These are phyloP conservation scores for Drosophila persimilis DNA, from an alignment of 1,140 invertebrate genomes.

Conservation along the genomic window DNA sequence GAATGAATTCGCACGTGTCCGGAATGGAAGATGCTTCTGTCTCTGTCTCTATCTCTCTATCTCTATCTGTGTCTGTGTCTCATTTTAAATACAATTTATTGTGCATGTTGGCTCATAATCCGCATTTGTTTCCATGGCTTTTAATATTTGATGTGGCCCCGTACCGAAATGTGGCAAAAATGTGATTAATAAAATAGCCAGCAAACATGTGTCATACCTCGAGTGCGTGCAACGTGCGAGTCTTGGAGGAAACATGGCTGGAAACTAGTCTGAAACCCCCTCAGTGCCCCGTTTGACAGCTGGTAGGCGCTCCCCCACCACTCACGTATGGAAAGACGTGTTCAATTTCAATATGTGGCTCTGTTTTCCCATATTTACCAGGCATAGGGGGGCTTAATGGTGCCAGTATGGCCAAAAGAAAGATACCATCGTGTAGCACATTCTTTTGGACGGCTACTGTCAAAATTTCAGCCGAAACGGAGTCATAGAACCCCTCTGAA, in stretches of 20 bases:
- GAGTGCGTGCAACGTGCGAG: constrained; percentile 19
- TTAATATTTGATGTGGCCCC: constrained; percentile 68
- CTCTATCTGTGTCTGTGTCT: constrained; percentile 18
- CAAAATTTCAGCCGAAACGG: too few relatives aligned
- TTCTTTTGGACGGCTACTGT: too few relatives aligned
- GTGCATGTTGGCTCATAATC: constrained; percentile 60
- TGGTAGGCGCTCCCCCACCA: constrained; percentile 4
- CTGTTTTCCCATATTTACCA: background rate
- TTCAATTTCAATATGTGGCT: constrained; percentile 59
- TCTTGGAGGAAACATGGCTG: constrained; percentile 4
- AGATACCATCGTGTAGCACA: too few relatives aligned
- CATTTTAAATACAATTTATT: constrained; percentile 80
- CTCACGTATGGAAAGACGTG: constrained; percentile 59
- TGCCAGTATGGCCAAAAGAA: too few relatives aligned
- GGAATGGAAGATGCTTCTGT: constrained; percentile 49
- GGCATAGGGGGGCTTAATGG: too few relatives aligned
- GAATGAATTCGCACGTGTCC: constrained; percentile 73
- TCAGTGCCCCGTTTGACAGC: constrained; percentile 3
- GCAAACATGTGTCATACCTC: constrained; percentile 56
- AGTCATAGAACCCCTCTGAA: too few relatives aligned
- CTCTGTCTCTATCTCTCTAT: too few relatives aligned
- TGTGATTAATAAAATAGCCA: constrained; percentile 68
- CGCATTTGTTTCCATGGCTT: constrained; percentile 58
- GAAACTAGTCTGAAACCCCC: constrained; percentile 30
- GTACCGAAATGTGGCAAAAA: constrained; percentile 36